Conservation (phyloP, 2,797 vertebrate species). For the Notamacropus eugenii region DNA sequence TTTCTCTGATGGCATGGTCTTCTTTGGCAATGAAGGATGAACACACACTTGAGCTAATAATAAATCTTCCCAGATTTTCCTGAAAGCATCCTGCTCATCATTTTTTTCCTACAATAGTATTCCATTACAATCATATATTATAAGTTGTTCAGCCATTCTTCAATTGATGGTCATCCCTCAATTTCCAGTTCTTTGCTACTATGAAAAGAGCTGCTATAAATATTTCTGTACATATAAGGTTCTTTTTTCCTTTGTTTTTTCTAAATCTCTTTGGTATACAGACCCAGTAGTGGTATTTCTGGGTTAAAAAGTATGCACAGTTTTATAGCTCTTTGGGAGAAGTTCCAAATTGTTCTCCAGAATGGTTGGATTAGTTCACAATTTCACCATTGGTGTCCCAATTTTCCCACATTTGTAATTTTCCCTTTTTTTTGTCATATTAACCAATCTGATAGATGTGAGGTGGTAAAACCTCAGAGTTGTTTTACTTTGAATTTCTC, state of each 20-base stretch:
- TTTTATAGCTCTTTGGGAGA: not conserved
- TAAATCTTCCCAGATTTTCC: not conserved
- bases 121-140: not conserved
- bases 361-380: not conserved
- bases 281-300: not conserved
- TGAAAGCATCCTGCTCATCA: not conserved
- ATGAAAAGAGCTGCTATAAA: not conserved
- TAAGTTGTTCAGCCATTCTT: not conserved
- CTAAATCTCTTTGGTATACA: too few relatives aligned
- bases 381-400: not conserved
- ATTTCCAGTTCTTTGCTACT: not conserved
- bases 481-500: not conserved
- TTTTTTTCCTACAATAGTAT: not conserved
- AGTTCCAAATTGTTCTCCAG: not conserved
- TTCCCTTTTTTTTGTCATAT: not conserved
- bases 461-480: not conserved
- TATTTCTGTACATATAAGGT: not conserved
- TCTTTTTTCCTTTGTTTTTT: not conserved
- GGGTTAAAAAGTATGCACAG: not conserved
- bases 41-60: too few relatives aligned
- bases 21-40: too few relatives aligned
- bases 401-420: not conserved
- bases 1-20: too few relatives aligned
- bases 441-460: not conserved
- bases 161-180: not conserved